These are phyloP conservation scores for Leucoma salicis DNA, from an alignment of 2,888 invertebrate genomes.

Conservation along the genomic window DNA sequence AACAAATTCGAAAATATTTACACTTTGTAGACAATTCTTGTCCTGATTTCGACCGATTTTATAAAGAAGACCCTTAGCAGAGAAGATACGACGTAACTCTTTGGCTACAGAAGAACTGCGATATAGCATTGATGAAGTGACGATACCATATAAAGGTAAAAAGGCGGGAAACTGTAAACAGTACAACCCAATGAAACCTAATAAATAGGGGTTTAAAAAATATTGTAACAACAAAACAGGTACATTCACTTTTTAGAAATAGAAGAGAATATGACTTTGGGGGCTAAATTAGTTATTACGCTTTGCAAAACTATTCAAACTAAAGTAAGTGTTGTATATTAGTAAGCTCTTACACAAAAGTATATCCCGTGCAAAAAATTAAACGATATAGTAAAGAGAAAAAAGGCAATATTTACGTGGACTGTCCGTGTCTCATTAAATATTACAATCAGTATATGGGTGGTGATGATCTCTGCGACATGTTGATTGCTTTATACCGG, in stretches of 20 bases:
- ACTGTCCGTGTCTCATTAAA: not conserved
- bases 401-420: not conserved
- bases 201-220: not conserved
- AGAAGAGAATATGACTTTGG: not conserved
- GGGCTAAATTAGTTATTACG: not conserved
- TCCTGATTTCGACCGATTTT: not conserved
- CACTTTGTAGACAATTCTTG: not conserved
- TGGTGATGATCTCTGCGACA: not conserved
- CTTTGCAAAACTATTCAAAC: not conserved
- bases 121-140: conserved; percentile 22
- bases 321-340: not conserved
- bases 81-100: not conserved
- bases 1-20: not conserved
- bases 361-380: conserved; percentile 6
- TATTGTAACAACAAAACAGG: not conserved
- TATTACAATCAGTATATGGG: not conserved
- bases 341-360: conserved; percentile 20
- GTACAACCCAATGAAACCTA: conserved; percentile 1
- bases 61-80: not conserved
- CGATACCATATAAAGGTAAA: conserved; percentile 15
- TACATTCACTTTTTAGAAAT: not conserved
- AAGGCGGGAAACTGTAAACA: conserved; percentile 9
- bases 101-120: not conserved
- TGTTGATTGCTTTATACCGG: not conserved
- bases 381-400: not conserved